Conservation (phyloP, 2,888 invertebrate species). For the Tenthredo amoena region DNA sequence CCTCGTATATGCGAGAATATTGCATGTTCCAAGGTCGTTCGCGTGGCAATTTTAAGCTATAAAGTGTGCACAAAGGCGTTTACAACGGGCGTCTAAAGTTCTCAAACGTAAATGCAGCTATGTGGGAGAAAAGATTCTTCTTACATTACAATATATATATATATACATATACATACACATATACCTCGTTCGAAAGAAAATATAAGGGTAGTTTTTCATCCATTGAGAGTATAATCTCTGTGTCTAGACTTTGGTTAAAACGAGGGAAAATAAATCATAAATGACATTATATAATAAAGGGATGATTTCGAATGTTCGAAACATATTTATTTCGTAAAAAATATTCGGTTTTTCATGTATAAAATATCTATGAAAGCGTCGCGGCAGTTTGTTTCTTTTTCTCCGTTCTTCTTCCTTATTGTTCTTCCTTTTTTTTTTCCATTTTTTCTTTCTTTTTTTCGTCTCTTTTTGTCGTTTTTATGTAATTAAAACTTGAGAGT, state of each 20-base stretch:
- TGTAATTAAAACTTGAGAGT: slow-evolving; percentile 42
- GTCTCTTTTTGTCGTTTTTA: neutral
- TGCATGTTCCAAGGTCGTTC: slow-evolving; percentile 49
- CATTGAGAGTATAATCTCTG: neutral
- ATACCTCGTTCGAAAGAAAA: neutral
- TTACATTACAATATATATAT: neutral
- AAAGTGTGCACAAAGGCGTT: slow-evolving; percentile 44
- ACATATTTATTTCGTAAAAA: neutral
- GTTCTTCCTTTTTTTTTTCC: neutral
- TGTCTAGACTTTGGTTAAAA: neutral
- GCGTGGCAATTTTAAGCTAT: slow-evolving; percentile 32
- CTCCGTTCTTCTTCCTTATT: neutral
- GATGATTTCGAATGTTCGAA: neutral
- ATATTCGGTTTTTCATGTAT: neutral
- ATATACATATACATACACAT: neutral
- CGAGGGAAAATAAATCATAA: neutral
- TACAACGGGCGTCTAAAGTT: slow-evolving; percentile 15
- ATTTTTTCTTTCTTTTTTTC: neutral
- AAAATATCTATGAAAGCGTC: neutral
- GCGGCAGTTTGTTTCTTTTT: neutral
- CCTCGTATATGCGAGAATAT: slow-evolving; percentile 20
- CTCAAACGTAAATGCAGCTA: neutral
- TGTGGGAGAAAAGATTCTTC: neutral
- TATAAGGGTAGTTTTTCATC: slow-evolving; percentile 21
- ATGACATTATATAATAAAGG: neutral